Evolutionary conservation across 2,888 invertebrate genomes (phyloP).

Genomic region (Chydorus sphaericus): DNA sequence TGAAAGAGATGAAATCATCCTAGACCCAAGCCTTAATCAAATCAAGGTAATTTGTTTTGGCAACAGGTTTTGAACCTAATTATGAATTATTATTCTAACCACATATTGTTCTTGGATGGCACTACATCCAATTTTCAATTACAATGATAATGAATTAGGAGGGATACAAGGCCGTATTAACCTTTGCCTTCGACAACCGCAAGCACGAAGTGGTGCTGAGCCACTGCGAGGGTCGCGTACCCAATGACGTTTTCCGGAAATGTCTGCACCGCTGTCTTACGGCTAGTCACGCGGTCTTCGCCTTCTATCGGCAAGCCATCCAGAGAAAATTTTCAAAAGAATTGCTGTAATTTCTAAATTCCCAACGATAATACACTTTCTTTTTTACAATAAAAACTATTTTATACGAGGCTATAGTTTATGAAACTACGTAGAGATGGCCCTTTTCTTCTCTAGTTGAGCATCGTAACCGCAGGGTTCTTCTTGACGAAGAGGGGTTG

Average conservation of each 20-base stretch:
- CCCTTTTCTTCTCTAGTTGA: too few species aligned
- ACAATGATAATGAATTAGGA: constrained; percentile 27
- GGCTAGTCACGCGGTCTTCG: constrained; percentile 51
- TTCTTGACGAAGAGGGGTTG: too few species aligned
- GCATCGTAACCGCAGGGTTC: too few species aligned
- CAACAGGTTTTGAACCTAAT: background rate
- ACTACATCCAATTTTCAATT: background rate
- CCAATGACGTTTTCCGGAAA: constrained; percentile 47
- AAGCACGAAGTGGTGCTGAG: constrained; percentile 43
- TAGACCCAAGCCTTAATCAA: constrained; percentile 44
- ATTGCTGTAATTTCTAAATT: constrained; percentile 1
- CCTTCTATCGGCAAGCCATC: constrained; percentile 52
- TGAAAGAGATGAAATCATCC: constrained; percentile 37
- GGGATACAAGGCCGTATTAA: constrained; percentile 44
- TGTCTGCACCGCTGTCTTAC: constrained; percentile 47
- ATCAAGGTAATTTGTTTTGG: constrained; percentile 27
- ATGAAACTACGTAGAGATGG: too few species aligned
- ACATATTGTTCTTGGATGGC: background rate
- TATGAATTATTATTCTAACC: constrained; percentile 10
- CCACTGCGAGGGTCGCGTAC: constrained; percentile 53
- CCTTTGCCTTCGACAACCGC: constrained; percentile 57
- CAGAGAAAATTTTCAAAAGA: constrained; percentile 30
- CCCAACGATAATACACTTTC: background rate
- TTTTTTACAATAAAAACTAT: too few species aligned
- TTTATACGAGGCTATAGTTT: background rate